phyloP scores from a whole-genome alignment of 2,888 invertebrate genomes.

The Ypsolopha sequella region DNA sequence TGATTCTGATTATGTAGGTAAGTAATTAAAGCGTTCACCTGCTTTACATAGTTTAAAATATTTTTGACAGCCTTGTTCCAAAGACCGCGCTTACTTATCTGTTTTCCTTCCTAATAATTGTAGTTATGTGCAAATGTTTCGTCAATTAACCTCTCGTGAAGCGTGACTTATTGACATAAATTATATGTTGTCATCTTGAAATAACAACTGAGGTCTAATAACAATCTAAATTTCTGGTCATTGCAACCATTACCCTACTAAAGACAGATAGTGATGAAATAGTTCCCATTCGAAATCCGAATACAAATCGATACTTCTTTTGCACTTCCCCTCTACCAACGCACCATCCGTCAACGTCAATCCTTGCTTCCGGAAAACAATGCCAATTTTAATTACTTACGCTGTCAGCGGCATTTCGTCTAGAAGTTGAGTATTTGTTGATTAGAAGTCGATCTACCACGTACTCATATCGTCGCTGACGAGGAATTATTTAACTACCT shows the following conservation, averaged over 20 bases:
- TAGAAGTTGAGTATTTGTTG: conserved; percentile 4
- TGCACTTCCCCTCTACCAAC: conserved; percentile 61
- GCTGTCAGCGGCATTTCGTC: conserved; percentile 12
- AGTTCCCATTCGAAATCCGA: conserved; percentile 22
- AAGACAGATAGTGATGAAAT: conserved; percentile 46
- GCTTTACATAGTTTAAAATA: not conserved
- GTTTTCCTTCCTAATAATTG: too few relatives aligned
- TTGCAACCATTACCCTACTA: not conserved
- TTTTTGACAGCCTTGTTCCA: not conserved
- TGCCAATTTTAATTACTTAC: conserved; percentile 56
- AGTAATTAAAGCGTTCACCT: too few relatives aligned
- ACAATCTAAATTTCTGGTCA: too few relatives aligned
- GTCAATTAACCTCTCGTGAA: too few relatives aligned
- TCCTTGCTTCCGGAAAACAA: conserved; percentile 64
- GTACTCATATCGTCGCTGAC: not conserved
- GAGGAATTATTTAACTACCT: not conserved
- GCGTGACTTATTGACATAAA: not conserved
- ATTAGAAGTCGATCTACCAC: not conserved
- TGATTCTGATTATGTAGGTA: too few relatives aligned
- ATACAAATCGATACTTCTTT: conserved; percentile 47
- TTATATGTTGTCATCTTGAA: not conserved
- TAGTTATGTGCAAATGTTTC: too few relatives aligned
- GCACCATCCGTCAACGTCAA: conserved; percentile 52
- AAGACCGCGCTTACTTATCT: not conserved
- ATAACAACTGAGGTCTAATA: not conserved